A percentile compares a stretch with the other conserved stretches of the same genome.
phyloP scores from a whole-genome alignment of 2,113 vertebrate genomes.

The Lepisosteus oculatus region DNA sequence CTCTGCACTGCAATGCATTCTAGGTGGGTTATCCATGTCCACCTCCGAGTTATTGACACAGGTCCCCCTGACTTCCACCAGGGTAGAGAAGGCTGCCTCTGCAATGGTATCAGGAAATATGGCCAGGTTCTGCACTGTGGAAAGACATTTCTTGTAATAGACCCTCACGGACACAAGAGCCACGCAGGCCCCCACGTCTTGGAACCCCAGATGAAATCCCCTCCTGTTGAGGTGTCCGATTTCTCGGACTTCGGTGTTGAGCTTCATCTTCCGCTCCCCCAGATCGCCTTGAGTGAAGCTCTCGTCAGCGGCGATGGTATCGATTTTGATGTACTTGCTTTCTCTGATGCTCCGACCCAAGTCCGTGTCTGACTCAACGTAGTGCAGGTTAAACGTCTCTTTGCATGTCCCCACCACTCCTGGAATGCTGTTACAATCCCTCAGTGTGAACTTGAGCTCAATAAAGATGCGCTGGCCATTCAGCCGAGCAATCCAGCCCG shows the following conservation, averaged over 20 bases:
- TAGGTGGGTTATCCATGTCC: constrained; percentile 81
- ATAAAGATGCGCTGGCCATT: constrained; percentile 91
- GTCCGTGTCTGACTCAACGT: constrained; percentile 78
- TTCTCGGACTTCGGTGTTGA: constrained; percentile 93
- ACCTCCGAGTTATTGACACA: constrained; percentile 88
- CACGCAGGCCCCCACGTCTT: constrained; percentile 93
- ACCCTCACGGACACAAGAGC: constrained; percentile 90
- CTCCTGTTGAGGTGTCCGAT: constrained; percentile 86
- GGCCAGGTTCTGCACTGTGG: constrained; percentile 83
- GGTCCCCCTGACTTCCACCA: constrained; percentile 87
- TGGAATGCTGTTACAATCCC: constrained; percentile 96
- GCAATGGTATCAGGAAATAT: constrained; percentile 89
- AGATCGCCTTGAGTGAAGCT: constrained; percentile 96
- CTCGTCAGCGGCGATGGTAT: constrained; percentile 93
- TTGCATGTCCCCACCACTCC: constrained; percentile 89
- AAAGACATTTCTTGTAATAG: constrained; percentile 90
- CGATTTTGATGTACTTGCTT: constrained; percentile 84
- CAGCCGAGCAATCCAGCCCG: constrained; percentile 82
- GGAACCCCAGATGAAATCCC: constrained; percentile 94
- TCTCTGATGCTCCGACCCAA: constrained; percentile 65
- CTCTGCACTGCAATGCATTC: constrained; percentile 95
- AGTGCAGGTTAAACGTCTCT: constrained; percentile 96
- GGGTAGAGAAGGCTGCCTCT: constrained; percentile 81
- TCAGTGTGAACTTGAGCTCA: constrained; percentile 92
- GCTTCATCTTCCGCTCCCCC: constrained; percentile 95